Conservation (phyloP, 2,797 vertebrate genomes). For the Urophycis tenuis region DNA sequence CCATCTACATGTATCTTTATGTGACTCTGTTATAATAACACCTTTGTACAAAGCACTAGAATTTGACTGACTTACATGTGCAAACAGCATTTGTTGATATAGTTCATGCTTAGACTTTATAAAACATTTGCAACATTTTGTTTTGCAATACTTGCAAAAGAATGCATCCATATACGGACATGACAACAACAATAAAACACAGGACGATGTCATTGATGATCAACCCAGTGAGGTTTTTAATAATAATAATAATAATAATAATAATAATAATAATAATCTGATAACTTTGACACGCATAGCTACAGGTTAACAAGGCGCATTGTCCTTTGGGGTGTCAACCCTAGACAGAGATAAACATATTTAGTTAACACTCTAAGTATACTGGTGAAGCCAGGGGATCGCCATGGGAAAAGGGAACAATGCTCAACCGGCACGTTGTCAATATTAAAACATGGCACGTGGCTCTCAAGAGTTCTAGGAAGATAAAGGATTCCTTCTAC, state of each 20-base stretch:
- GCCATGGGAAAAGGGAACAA: constrained; percentile 13
- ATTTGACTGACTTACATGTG: no score
- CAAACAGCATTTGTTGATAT: no score
- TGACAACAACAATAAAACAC: constrained; percentile 5
- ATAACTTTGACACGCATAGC: constrained; percentile 49
- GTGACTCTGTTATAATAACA: constrained; percentile 27
- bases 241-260: constrained; percentile 60
- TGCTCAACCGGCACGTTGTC: constrained; percentile 12
- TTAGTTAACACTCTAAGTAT: constrained; percentile 27
- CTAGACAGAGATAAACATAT: constrained; percentile 41
- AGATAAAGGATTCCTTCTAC: constrained; percentile 19
- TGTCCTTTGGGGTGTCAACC: constrained; percentile 38
- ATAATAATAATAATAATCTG: constrained; percentile 55
- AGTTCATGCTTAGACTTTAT: no score
- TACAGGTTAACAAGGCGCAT: constrained; percentile 41
- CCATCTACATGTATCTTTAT: neutral
- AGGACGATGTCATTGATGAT: constrained; percentile 15
- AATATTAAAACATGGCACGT: constrained; percentile 21
- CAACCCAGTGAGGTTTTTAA: constrained; percentile 38
- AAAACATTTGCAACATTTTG: neutral
- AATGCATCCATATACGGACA: neutral
- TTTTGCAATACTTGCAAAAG: constrained; percentile 8
- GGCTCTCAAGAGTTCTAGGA: constrained; percentile 4
- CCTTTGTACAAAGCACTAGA: no score
- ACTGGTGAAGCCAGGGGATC: constrained; percentile 19